Evolutionary conservation across 2,888 invertebrate genomes (phyloP).

Genomic region (Ptilodon capucinus): DNA sequence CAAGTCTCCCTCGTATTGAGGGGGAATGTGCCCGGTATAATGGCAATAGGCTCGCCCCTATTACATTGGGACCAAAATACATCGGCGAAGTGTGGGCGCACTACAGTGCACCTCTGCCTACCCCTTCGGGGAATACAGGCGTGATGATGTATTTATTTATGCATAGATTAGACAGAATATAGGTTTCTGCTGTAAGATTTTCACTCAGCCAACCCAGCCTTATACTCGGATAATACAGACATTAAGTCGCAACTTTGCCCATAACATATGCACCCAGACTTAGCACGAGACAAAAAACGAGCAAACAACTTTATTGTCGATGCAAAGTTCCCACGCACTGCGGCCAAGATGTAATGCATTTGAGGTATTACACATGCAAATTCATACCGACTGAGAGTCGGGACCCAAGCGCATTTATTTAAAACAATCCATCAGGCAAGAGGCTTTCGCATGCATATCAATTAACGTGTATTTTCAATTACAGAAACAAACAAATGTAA

Average conservation of each 20-base stretch:
- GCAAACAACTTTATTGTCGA: slow-evolving; percentile 48
- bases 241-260: slow-evolving; percentile 33
- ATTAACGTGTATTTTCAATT: slow-evolving; percentile 74
- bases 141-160: too few relatives aligned
- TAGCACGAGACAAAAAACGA: slow-evolving; percentile 66
- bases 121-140: too few relatives aligned
- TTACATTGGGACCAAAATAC: too few relatives aligned
- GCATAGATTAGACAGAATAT: too few relatives aligned
- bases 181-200: slow-evolving; percentile 7
- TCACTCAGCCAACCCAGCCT: slow-evolving; percentile 15
- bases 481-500: slow-evolving; percentile 68
- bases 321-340: slow-evolving; percentile 63
- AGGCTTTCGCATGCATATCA: slow-evolving; percentile 66
- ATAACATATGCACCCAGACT: slow-evolving; percentile 35
- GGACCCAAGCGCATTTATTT: slow-evolving; percentile 44
- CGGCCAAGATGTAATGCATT: slow-evolving; percentile 60
- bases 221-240: slow-evolving; percentile 33
- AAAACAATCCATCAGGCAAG: slow-evolving; percentile 67
- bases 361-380: slow-evolving; percentile 72
- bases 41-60: too few relatives aligned
- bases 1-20: too few relatives aligned
- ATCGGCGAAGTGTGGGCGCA: too few relatives aligned
- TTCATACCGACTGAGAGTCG: slow-evolving; percentile 57
- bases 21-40: too few relatives aligned
- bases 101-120: too few relatives aligned